phyloP scores from a whole-genome alignment of 2,888 invertebrate genomes.

The Drosophila tanythrix region DNA sequence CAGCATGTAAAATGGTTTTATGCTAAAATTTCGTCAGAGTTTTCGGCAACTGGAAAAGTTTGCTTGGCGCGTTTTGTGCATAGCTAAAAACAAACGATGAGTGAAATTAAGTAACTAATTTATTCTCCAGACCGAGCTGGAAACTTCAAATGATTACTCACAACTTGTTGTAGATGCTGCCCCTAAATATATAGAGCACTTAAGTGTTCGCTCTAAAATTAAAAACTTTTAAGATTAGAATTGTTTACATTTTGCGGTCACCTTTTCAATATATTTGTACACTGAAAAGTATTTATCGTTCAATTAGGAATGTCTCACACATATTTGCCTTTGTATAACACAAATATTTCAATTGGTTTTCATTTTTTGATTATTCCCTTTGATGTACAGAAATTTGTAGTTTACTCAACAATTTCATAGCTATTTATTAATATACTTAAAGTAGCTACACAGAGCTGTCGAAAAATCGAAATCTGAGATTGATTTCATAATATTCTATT shows the following conservation, averaged over 20 bases:
- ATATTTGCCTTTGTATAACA: background rate
- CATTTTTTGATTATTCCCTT: background rate
- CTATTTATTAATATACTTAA: no score
- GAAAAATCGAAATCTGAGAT: background rate
- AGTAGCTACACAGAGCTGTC: background rate
- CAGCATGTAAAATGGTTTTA: slow-evolving; percentile 79
- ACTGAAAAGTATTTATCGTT: background rate
- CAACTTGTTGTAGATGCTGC: background rate
- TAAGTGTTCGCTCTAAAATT: background rate
- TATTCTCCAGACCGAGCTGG: slow-evolving; percentile 25
- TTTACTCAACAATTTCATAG: no score
- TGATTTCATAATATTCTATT: background rate
- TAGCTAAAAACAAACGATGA: slow-evolving; percentile 31
- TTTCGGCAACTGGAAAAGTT: slow-evolving; percentile 37
- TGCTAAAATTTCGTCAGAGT: slow-evolving; percentile 63
- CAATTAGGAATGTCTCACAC: background rate
- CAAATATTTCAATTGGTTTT: background rate
- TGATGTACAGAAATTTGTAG: background rate
- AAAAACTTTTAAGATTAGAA: slow-evolving; percentile 1
- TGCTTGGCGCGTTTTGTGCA: slow-evolving; percentile 25
- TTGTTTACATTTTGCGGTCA: background rate
- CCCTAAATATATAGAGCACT: background rate
- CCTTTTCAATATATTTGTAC: background rate
- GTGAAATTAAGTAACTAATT: slow-evolving; percentile 48
- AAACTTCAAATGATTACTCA: slow-evolving; percentile 17